Conservation (phyloP, 1,140 invertebrate genomes). For the Augochlora pura region DNA sequence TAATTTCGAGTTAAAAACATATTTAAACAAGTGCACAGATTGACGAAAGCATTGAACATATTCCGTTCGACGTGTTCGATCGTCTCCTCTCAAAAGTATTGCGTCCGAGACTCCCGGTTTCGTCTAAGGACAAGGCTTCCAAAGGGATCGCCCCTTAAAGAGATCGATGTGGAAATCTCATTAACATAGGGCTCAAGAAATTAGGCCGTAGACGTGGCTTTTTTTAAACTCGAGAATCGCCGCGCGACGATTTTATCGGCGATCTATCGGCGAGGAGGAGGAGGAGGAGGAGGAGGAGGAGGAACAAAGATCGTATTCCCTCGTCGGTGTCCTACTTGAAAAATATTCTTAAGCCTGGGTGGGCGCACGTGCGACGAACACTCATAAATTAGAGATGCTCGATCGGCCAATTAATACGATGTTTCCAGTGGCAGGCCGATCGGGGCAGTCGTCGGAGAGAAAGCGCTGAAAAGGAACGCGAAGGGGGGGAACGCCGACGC, state of each 20-base stretch:
- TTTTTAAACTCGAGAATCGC: background rate
- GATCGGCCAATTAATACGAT: conserved; percentile 68
- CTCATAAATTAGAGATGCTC: conserved; percentile 63
- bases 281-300: too few relatives aligned
- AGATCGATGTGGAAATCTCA: background rate
- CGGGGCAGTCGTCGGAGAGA: conserved; percentile 24
- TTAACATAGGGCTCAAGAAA: conserved; percentile 10
- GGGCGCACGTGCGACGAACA: conserved; percentile 47
- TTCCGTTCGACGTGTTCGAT: too few relatives aligned
- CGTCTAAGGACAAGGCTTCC: background rate
- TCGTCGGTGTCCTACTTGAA: conserved; percentile 29
- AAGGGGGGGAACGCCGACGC: conserved; percentile 2
- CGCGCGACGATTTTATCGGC: conserved; percentile 38
- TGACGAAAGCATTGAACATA: too few relatives aligned
- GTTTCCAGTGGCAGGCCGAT: conserved; percentile 60
- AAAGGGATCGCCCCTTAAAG: background rate
- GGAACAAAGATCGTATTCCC: conserved; percentile 29
- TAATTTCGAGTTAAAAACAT: too few relatives aligned
- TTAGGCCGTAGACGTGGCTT: background rate
- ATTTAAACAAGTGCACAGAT: too few relatives aligned
- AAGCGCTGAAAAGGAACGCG: conserved; percentile 28
- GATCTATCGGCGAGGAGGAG: too few relatives aligned
- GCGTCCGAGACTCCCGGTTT: background rate
- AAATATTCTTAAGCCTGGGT: conserved; percentile 47
- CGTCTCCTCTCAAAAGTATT: too few relatives aligned